Evolutionary conservation across 2,113 vertebrate species (phyloP).

Genomic region (Abramis brama): DNA sequence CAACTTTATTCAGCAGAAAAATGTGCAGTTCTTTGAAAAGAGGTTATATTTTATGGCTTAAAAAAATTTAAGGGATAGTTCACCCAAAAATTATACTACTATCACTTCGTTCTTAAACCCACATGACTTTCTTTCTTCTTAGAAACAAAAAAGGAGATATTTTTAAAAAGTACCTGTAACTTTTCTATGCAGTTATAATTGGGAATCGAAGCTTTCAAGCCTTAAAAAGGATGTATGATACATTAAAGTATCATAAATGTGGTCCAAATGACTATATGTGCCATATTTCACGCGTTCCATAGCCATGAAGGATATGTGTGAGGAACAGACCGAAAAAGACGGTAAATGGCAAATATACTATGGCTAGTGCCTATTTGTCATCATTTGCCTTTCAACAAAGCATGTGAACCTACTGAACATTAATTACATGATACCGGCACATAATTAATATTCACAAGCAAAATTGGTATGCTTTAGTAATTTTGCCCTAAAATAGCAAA

Average conservation of each 20-base stretch:
- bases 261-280: not conserved
- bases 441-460: not conserved
- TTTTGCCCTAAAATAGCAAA: not conserved
- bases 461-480: not conserved
- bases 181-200: not conserved
- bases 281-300: not conserved
- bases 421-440: not conserved
- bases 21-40: not conserved
- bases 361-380: no score
- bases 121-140: not conserved
- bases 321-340: not conserved
- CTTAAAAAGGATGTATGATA: not conserved
- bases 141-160: not conserved
- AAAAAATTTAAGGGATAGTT: not conserved
- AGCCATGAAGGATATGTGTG: not conserved
- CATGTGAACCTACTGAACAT: not conserved
- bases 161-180: not conserved
- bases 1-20: slow-evolving; percentile 12
- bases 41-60: not conserved
- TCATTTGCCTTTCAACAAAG: not conserved
- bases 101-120: not conserved
- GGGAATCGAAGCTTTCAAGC: not conserved
- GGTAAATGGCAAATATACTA: not conserved
- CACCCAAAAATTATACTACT: not conserved
- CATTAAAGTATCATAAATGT: not conserved